Conservation (phyloP, 2,113 vertebrate species). For the Phylloscopus trochilus region DNA sequence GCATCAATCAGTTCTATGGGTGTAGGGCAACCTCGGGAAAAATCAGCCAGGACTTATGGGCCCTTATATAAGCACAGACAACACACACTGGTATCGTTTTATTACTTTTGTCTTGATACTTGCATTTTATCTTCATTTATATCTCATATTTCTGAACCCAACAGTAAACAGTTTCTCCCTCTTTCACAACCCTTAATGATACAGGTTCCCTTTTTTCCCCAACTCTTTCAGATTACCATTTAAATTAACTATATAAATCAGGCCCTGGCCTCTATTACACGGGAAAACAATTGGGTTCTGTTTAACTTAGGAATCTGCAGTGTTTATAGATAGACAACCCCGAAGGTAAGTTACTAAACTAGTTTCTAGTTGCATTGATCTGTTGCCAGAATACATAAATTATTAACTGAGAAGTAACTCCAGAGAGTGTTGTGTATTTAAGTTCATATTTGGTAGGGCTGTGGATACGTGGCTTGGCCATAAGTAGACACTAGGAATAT, state of each 20-base stretch:
- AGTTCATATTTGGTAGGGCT: conserved; percentile 58
- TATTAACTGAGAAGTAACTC: conserved; percentile 66
- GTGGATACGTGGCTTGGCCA: not conserved
- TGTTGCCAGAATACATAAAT: conserved; percentile 67
- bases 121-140: conserved; percentile 37
- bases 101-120: conserved; percentile 19
- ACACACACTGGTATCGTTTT: not conserved
- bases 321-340: conserved; percentile 70
- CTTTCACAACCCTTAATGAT: conserved; percentile 49
- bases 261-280: conserved; percentile 41
- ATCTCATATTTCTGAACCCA: conserved; percentile 34
- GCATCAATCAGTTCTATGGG: not conserved
- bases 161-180: conserved; percentile 43
- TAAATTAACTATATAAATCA: conserved; percentile 68
- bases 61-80: not conserved
- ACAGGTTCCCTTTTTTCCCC: conserved; percentile 23
- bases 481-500: conserved; percentile 35
- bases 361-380: conserved; percentile 67
- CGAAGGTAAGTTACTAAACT: conserved; percentile 64
- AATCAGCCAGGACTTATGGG: not conserved
- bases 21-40: not conserved
- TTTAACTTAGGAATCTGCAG: conserved; percentile 68
- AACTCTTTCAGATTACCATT: conserved; percentile 53
- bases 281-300: conserved; percentile 63
- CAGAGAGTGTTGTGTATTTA: conserved; percentile 55